These are phyloP conservation scores for Cybosia mesomella DNA, from an alignment of 2,888 invertebrate species.

Conservation along the genomic window DNA sequence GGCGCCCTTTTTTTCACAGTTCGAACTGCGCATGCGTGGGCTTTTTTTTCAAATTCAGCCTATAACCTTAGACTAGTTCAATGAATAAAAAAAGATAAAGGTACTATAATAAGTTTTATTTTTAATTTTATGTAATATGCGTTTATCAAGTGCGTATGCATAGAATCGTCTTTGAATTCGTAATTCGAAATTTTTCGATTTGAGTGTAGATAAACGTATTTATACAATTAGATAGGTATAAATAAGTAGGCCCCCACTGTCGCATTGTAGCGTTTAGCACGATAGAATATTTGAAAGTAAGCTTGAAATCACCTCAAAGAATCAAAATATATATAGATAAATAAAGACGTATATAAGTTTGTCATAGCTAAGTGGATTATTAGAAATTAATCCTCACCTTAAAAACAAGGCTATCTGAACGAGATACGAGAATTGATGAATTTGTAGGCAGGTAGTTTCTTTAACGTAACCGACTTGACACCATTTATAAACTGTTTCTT, in stretches of 20 bases:
- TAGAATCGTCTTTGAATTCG: too few species aligned
- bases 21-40: too few species aligned
- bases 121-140: too few species aligned
- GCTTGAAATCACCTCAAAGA: conserved; percentile 9
- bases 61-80: too few species aligned
- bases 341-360: conserved; percentile 46
- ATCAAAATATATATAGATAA: conserved; percentile 45
- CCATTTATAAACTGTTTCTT: conserved; percentile 14
- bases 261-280: background rate
- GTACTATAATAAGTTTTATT: too few species aligned
- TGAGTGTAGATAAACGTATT: too few species aligned
- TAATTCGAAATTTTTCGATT: too few species aligned
- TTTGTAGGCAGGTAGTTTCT: conserved; percentile 19
- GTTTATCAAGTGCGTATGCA: too few species aligned
- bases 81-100: too few species aligned
- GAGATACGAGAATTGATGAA: conserved; percentile 35
- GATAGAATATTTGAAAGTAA: background rate
- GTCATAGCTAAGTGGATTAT: conserved; percentile 57
- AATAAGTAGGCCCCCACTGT: background rate
- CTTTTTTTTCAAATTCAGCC: too few species aligned
- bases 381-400: conserved; percentile 57
- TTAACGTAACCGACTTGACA: conserved; percentile 14
- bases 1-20: too few species aligned
- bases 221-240: background rate
- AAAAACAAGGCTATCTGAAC: conserved; percentile 52